These are phyloP conservation scores for Drosophila stalkeri DNA, from an alignment of 2,888 invertebrate genomes.

Conservation along the genomic window DNA sequence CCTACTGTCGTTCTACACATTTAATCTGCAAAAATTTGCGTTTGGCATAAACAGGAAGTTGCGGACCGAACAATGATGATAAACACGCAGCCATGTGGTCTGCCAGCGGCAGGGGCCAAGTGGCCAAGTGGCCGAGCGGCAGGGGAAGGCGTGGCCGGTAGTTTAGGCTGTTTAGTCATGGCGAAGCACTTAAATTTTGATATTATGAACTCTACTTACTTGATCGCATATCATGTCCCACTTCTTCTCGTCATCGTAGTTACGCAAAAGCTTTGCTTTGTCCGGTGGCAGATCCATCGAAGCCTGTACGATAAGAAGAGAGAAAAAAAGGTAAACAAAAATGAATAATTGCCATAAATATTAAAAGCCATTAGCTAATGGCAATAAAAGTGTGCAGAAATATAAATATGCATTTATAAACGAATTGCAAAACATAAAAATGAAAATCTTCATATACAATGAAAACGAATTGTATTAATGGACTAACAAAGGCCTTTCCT, in stretches of 20 bases:
- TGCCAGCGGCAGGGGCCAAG: background rate
- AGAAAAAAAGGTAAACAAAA: slow-evolving; percentile 28
- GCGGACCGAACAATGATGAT: slow-evolving; percentile 31
- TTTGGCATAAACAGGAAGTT: slow-evolving; percentile 62
- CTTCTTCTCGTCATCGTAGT: slow-evolving; percentile 99
- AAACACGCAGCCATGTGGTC: slow-evolving; percentile 37
- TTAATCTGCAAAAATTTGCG: slow-evolving; percentile 51
- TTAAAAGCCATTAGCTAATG: slow-evolving; percentile 42
- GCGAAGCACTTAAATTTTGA: slow-evolving; percentile 16
- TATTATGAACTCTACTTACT: slow-evolving; percentile 86
- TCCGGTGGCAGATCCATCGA: slow-evolving; percentile 99
- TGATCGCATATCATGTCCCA: slow-evolving; percentile 99
- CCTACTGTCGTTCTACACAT: slow-evolving; percentile 22
- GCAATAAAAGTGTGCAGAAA: slow-evolving; percentile 4
- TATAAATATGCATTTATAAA: background rate
- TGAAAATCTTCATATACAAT: background rate
- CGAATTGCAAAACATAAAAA: background rate
- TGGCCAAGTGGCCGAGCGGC: background rate
- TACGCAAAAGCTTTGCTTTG: slow-evolving; percentile 97
- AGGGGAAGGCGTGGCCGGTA: background rate
- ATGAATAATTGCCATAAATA: slow-evolving; percentile 38
- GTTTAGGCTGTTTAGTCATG: slow-evolving; percentile 16
- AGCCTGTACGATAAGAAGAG: slow-evolving; percentile 88
- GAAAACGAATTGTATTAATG: background rate
- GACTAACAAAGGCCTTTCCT: background rate